Base-by-base conservation (phyloP, 2,113 vertebrate genomes). In the Ploceus nigricollis region DNA sequence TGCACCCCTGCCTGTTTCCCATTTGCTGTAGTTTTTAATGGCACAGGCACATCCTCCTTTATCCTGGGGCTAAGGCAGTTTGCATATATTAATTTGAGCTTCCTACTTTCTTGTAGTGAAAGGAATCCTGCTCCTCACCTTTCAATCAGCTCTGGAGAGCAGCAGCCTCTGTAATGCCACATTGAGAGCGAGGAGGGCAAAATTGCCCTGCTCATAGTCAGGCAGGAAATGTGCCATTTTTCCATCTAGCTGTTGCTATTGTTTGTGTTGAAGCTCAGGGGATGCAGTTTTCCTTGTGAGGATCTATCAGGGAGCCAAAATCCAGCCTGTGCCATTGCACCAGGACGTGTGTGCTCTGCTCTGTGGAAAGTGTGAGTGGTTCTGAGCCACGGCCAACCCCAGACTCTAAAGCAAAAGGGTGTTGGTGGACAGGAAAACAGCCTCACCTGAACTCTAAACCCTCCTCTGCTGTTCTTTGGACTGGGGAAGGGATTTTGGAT, bases 291-390 rank as follows among this genome's bases (percentile, higher is more conserved):
- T 68, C 45, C 40, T 56, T 12, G 31, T 23, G 61, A 58, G 48
- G 48, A 33, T 80, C 87, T 69, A 18, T 19, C 2, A 1, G n/a
- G 37, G 50, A 94, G 63, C 37, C 82, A 40, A 86, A 88, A 44
- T 4, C 8, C 47, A 86, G 54, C 53, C 23, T 82, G 53, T 44
- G 50, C 31, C 2, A 1, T 39, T 4, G 1, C 25, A 6, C 37
- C 0, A 30, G 50, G n/a, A 14, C 0, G 0, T 9, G 47, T 6
- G 7, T 4, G 0, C 40, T 44, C 31, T 0, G 2, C 30, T 23
- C 44, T 18, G 0, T 0, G 22, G 8, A 20, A 35, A 33, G 15
- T 9, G 35, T 6, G 6, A 25, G 24, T 1, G 1, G 35, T 21
- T 71, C 79, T 60, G 66, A 78, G 69, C 73, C 0, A 0, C 31